Conservation (phyloP, 2,113 vertebrate species). For the Todiramphus chloris region DNA sequence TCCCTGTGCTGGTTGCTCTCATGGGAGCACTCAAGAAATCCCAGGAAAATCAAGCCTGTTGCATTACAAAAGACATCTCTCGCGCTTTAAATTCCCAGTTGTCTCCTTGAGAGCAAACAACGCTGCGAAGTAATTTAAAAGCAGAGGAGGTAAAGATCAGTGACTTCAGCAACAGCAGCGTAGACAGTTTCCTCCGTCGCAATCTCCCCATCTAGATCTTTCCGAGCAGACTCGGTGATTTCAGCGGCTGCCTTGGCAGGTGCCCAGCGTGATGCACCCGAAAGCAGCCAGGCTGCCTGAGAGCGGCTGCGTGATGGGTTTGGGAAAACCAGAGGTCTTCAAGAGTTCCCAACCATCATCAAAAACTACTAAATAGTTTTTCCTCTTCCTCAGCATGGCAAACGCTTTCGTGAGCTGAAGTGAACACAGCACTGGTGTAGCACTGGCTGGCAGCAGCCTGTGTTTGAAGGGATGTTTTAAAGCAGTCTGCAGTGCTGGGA, state of each 20-base stretch:
- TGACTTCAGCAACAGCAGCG: background rate
- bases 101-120: background rate
- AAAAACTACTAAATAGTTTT: background rate
- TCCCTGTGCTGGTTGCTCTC: background rate
- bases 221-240: background rate
- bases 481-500: slow-evolving; percentile 7
- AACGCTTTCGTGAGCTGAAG: background rate
- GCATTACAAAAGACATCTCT: background rate
- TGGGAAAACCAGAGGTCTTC: background rate
- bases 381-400: background rate
- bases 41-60: background rate
- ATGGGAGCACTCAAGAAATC: background rate
- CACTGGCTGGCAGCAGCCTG: background rate
- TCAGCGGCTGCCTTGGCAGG: background rate
- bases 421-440: background rate
- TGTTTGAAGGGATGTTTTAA: background rate
- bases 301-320: background rate
- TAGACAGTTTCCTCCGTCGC: background rate
- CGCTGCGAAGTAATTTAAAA: background rate
- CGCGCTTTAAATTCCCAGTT: background rate
- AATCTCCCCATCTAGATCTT: slow-evolving; percentile 2
- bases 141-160: slow-evolving; percentile 19
- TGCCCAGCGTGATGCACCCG: background rate
- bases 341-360: background rate
- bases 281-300: slow-evolving; percentile 27